These are phyloP conservation scores for Meganola albula DNA, from an alignment of 2,888 invertebrate genomes.

Conservation along the genomic window DNA sequence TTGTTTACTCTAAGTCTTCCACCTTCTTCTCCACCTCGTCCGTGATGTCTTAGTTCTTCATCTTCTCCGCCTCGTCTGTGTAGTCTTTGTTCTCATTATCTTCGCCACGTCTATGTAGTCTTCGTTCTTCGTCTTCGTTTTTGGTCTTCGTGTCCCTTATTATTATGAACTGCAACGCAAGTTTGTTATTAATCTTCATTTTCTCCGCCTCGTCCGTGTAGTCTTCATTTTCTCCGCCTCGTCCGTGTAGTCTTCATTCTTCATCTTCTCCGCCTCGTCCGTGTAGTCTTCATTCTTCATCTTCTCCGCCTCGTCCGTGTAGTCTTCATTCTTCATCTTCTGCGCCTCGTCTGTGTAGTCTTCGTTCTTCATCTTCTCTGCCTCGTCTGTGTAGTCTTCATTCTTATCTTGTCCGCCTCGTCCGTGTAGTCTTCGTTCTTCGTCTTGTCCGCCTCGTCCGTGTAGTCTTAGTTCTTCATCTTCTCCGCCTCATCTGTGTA, in stretches of 20 bases:
- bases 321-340: constrained; percentile 12
- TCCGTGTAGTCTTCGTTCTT: constrained; percentile 7
- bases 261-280: constrained; percentile 13
- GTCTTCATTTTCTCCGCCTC: constrained; percentile 4
- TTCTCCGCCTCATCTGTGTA: constrained; percentile 12
- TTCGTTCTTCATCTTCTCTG: constrained; percentile 1
- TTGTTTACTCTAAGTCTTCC: too few species aligned
- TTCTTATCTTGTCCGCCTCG: constrained; percentile 4
- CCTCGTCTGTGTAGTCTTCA: constrained; percentile 4
- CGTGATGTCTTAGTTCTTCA: constrained; percentile 5
- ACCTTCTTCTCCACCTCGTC: constrained; percentile 6
- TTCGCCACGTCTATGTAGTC: constrained; percentile 2
- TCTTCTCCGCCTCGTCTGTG: constrained; percentile 7
- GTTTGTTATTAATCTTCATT: constrained; percentile 6
- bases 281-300: constrained; percentile 9
- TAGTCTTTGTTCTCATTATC: constrained; percentile 9
- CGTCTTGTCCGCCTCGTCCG: constrained; percentile 2
- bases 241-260: constrained; percentile 12
- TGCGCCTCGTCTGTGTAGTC: constrained; percentile 7
- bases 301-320: neutral
- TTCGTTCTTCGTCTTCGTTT: constrained; percentile 11
- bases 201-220: constrained; percentile 2
- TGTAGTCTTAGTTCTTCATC: constrained; percentile 5
- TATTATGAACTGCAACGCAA: constrained; percentile 10
- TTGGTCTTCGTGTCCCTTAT: constrained; percentile 5